phyloP scores from a whole-genome alignment of 2,797 vertebrate species.

The Poecilia gillii region DNA sequence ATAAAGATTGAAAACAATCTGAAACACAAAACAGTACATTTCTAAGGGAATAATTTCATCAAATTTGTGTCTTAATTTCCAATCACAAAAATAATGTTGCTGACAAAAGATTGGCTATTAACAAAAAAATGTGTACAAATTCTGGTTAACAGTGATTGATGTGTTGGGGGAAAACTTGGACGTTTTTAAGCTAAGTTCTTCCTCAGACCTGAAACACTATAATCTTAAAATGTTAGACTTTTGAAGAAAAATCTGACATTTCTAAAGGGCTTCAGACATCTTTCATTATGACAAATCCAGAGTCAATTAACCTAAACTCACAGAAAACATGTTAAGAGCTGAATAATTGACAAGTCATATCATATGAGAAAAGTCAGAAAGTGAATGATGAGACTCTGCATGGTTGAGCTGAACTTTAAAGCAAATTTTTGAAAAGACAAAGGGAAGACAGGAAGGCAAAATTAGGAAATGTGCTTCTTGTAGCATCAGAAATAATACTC shows the following conservation, averaged over 20 bases:
- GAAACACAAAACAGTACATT: not conserved
- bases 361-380: not conserved
- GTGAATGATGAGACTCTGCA: not conserved
- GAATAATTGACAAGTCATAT: not conserved
- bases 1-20: not conserved
- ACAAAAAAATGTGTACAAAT: not conserved
- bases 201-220: not conserved
- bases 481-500: too few relatives aligned
- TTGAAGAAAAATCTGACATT: not conserved
- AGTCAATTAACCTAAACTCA: not conserved
- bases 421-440: not conserved
- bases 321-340: not conserved
- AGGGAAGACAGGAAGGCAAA: not conserved
- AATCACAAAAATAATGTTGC: not conserved
- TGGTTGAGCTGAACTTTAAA: not conserved
- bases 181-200: not conserved
- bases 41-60: not conserved
- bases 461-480: too few relatives aligned
- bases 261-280: not conserved
- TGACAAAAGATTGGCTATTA: not conserved
- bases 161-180: not conserved
- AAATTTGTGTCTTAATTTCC: not conserved
- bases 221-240: not conserved
- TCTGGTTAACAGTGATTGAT: not conserved
- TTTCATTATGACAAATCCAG: not conserved